A percentile compares a stretch with the other conserved stretches of the same genome.
Evolutionary conservation across 1,140 invertebrate genomes (phyloP).

Genomic region (Heliconius eleuchia): DNA sequence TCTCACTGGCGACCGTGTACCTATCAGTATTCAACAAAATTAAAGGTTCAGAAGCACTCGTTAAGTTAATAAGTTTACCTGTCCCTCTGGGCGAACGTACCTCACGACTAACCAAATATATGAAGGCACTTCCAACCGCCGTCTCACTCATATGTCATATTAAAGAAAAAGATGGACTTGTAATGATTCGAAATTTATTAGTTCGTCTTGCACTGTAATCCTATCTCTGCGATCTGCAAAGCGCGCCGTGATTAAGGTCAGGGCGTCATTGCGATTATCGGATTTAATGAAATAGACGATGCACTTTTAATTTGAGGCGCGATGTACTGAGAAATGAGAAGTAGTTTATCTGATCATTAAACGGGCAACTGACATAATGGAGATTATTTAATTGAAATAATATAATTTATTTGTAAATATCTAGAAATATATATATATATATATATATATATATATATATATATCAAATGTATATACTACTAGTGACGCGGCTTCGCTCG

Average conservation of each 20-base stretch:
- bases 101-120: constrained; percentile 26
- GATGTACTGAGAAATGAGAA: constrained; percentile 39
- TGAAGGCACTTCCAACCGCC: constrained; percentile 7
- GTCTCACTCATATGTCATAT: constrained; percentile 26
- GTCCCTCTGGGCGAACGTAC: constrained; percentile 36
- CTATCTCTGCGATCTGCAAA: constrained; percentile 36
- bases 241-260: constrained; percentile 39
- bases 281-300: constrained; percentile 42
- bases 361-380: constrained; percentile 36
- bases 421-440: not conserved
- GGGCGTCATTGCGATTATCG: constrained; percentile 39
- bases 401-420: not conserved
- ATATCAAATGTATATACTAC: not conserved
- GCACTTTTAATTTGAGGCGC: constrained; percentile 38
- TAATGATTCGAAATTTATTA: constrained; percentile 34
- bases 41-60: constrained; percentile 65
- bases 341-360: constrained; percentile 41
- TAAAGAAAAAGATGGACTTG: constrained; percentile 20
- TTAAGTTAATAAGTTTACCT: constrained; percentile 53
- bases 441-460: not conserved
- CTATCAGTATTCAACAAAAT: constrained; percentile 53
- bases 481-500: too few relatives aligned
- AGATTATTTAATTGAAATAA: constrained; percentile 15
- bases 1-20: constrained; percentile 47
- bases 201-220: constrained; percentile 22